Base-by-base conservation (phyloP, 2,113 vertebrate species). In the Sprattus sprattus region DNA sequence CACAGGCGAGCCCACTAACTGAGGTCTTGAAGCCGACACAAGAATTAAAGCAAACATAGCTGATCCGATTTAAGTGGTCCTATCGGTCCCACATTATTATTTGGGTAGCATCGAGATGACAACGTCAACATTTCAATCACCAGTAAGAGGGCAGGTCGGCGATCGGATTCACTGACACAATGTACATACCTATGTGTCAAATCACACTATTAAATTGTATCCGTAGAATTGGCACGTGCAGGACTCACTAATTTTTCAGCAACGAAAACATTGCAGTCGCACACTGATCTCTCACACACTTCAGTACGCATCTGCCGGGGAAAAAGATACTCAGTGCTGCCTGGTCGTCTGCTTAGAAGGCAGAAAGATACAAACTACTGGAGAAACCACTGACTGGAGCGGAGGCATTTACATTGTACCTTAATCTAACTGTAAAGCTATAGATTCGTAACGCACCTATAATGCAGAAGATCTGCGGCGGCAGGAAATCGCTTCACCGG, bases 391-490 rank as follows among this genome's bases (percentile, higher is more conserved):
- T 78, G 28, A 39, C 28, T 18, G n/a, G 87, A 28, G 83, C 54
- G 16, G 86, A 44, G 81, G 82, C 45, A 0, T 64, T n/a, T 22
- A 90, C 91, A 52, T 80, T 81, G 84, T 86, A 71, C 39, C 47
- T 87, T 82, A 81, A 85, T 47, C 7, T 85, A 80, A 71, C 45
- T 78, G 32, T 75, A 60, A 89, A 18, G 78, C 83, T 47, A 50
- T 39, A 84, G 81, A 45, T 86, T 88, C 49, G 28, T 54, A 82
- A n/a, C 47, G 45, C 13, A 95, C 94, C 94, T 88, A 39, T 39
- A 92, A 89, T 83, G 87, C 84, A 85, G 87, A 84, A 82, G 91
- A 89, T 64, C 88, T 88, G 85, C 83, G 84, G 67, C 91, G 47
- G 85, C 85, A 91, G 85, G 87, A 5, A 82, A 84, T 75, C 86